Evolutionary conservation across 2,888 invertebrate genomes (phyloP), one percentile per base, ranked within the genome.

Genomic region (Drosophila neonasuta): DNA sequence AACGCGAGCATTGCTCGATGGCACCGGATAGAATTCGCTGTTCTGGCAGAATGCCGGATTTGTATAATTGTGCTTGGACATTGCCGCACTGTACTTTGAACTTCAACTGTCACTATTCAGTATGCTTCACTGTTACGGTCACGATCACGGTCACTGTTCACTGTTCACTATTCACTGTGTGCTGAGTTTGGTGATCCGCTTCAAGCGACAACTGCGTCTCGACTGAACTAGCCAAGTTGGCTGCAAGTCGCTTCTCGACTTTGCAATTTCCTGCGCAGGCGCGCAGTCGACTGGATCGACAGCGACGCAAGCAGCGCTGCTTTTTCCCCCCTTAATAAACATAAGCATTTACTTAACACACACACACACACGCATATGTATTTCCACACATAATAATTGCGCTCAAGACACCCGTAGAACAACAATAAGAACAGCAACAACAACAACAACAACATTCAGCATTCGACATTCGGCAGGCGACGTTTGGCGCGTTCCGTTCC

Each of bases 31-130:
- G 76, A 92, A 94, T 86, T 96, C 96, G 88, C 95, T 95, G 90
- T 95, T 94, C 30, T 94, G 93, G 88, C 95, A 95, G 88, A 96
- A 96, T 0, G 95, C 95, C 57, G 95, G 95, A 88, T 96, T 96
- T 6, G 94, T 94, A 84, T 96, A 96, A 80, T 94, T 91, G 65
- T 91, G 91, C 58, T 88, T 87, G 24, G 91, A 91, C 91, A 91
- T 91, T 49, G 9, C 56, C 41, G 62, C 71, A 78, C 80, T 83
- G 71, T 82, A 82, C 68, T 67, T 39, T 10, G 41, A 64, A 50
- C 15, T 15, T 48, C 58, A 55, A 65, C 59, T 30, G 29, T 49
- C 56, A 51, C 15, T 39, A 24, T 11, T 51, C 50, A 20, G 32
- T 32, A 20, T 20, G 20, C 20, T 20, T 20, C 32, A 32, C 34